A percentile compares a stretch with the other conserved stretches of the same genome.
Evolutionary conservation across 2,888 invertebrate genomes (phyloP).

Genomic region (Augiades crinisus): DNA sequence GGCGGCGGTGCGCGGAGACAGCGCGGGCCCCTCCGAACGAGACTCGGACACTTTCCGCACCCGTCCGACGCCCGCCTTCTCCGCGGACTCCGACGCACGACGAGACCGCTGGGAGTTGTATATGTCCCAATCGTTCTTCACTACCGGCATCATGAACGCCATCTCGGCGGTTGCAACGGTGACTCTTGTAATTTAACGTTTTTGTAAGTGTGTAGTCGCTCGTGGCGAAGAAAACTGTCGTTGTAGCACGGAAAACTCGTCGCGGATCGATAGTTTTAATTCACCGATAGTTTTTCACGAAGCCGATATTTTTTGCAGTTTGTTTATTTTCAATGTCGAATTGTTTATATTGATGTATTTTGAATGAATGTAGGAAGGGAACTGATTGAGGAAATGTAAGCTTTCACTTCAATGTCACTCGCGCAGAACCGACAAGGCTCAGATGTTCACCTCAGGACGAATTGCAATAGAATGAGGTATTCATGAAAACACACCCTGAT

Average conservation of each 20-base stretch:
- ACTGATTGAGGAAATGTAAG: conserved; percentile 35
- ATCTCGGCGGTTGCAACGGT: conserved; percentile 80
- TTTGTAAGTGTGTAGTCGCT: conserved; percentile 54
- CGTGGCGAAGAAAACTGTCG: conserved; percentile 43
- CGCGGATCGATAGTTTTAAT: conserved; percentile 49
- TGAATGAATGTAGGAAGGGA: conserved; percentile 37
- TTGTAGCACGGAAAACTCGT: conserved; percentile 45
- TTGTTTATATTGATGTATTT: conserved; percentile 32
- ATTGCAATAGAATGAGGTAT: conserved; percentile 76
- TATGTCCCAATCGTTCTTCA: conserved; percentile 96
- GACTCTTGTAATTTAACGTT: conserved; percentile 69
- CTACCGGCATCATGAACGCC: conserved; percentile 98
- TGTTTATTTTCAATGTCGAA: conserved; percentile 35
- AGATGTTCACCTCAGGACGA: conserved; percentile 76
- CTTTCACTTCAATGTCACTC: conserved; percentile 76
- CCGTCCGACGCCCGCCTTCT: conserved; percentile 48
- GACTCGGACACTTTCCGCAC: conserved; percentile 85
- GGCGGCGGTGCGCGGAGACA: conserved; percentile 83
- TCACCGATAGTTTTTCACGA: conserved; percentile 18
- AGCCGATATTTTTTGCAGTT: conserved; percentile 24
- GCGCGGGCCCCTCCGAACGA: conserved; percentile 87
- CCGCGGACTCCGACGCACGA: conserved; percentile 86
- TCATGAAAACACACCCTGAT: conserved; percentile 76
- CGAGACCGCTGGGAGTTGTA: conserved; percentile 92
- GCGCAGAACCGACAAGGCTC: conserved; percentile 52